Base-by-base conservation (phyloP, 2,888 invertebrate genomes). In the Oligia fasciuncula region DNA sequence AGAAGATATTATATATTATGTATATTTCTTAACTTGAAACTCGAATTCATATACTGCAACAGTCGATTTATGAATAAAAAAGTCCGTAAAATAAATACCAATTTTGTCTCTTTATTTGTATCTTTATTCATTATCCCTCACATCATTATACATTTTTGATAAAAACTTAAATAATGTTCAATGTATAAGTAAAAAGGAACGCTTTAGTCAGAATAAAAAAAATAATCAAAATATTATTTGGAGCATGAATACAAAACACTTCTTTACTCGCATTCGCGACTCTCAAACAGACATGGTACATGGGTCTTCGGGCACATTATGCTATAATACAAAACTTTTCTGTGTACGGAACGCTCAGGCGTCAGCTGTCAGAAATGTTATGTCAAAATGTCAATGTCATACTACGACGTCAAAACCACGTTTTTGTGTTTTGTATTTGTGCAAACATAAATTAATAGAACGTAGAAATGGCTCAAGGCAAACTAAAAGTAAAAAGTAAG, bases 401-500 rank as follows among this genome's bases (percentile, higher is more conserved):
- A 23, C 2, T 13, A 85, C 49, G 57, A 29, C 57, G 49, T 70
- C 60, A 70, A 71, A 76, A 75, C 71, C 88, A 85, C 85, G 76
- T 80, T 84, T 57, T 63, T 62, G 68, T 83, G 60, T 63, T 76
- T 66, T 74, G 40, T 62, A 69, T 69, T 77, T 66, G 51, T 40
- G 29, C 17, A 40, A 40, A 70, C 68, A 17, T 66, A 29, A 60
- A 43, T 0, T 43, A 73, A 57, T 65, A 89, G 0, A 57, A 65
- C 65, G n/a, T n/a, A 81, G 71, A 86, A 88, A 98, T 98, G 98
- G 97, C 98, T 51, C 98, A 98, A 94, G 98, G 98, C 70, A 98
- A 98, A 91, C 91, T 97, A 84, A 98, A 98, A 96, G 97, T 97
- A 0, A 98, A 98, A 92, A 94, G 97, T 6, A 97, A 98, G 91